Percentiles rank a stretch among this genome's conserved stretches.
phyloP scores from a whole-genome alignment of 2,113 vertebrate genomes.

The Cyrtonyx montezumae region DNA sequence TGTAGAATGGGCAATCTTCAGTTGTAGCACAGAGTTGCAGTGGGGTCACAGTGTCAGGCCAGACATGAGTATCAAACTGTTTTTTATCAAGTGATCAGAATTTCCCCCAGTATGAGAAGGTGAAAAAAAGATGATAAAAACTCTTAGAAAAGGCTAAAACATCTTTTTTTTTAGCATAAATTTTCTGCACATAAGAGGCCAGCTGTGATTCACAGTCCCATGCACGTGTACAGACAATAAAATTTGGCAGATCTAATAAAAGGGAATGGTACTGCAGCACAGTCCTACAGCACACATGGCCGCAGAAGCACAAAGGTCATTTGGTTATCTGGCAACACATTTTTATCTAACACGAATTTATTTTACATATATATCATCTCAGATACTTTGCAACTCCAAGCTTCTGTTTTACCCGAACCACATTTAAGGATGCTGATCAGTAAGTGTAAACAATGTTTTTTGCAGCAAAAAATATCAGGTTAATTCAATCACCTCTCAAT shows the following conservation, averaged over 20 bases:
- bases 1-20: slow-evolving; percentile 20
- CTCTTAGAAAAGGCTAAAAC: background rate
- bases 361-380: background rate
- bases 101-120: background rate
- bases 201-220: background rate
- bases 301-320: background rate
- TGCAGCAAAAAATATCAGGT: background rate
- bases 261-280: background rate
- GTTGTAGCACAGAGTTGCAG: background rate
- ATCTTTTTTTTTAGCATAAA: background rate
- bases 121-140: background rate
- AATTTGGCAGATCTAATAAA: background rate
- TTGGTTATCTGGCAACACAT: background rate
- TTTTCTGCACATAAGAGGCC: background rate
- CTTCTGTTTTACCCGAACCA: background rate
- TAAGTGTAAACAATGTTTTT: background rate
- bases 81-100: background rate
- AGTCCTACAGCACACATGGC: background rate
- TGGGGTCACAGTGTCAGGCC: background rate
- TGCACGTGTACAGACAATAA: background rate
- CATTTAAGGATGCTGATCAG: background rate
- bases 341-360: background rate
- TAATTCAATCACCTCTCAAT: background rate
- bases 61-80: slow-evolving; percentile 2
- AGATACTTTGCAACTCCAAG: background rate